These are phyloP conservation scores for Bombus affinis DNA, from an alignment of 1,140 invertebrate genomes.

Conservation along the genomic window DNA sequence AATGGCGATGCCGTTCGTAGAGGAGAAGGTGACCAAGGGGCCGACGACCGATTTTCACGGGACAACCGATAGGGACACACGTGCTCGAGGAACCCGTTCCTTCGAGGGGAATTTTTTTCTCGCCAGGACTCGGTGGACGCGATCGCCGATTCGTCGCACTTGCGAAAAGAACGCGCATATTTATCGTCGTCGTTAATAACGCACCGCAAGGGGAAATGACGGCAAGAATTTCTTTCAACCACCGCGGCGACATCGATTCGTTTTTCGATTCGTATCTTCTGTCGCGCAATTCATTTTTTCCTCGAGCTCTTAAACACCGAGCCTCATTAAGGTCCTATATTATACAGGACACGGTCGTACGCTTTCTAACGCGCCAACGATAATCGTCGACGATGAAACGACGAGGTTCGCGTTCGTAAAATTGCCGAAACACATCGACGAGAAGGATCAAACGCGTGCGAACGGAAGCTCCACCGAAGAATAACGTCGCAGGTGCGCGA, in stretches of 20 bases:
- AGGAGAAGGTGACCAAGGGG: conserved; percentile 30
- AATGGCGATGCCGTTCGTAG: conserved; percentile 40
- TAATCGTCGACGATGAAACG: background rate
- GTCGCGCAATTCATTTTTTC: background rate
- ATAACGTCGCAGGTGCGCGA: background rate
- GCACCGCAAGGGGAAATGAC: background rate
- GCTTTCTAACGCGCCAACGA: background rate
- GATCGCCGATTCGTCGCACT: conserved; percentile 66
- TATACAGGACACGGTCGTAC: background rate
- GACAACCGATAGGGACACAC: conserved; percentile 49
- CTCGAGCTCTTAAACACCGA: background rate
- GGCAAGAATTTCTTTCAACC: background rate
- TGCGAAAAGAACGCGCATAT: conserved; percentile 61
- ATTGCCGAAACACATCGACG: background rate
- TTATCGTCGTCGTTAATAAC: conserved; percentile 68
- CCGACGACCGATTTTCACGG: conserved; percentile 65
- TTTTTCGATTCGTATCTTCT: conserved; percentile 15
- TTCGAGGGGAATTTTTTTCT: conserved; percentile 39
- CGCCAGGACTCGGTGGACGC: conserved; percentile 25
- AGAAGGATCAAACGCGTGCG: background rate
- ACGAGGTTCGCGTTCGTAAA: too few relatives aligned
- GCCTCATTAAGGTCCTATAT: background rate
- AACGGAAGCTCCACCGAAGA: background rate
- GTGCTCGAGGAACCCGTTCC: conserved; percentile 47
- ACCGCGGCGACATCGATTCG: conserved; percentile 12